Evolutionary conservation across 2,113 vertebrate species (phyloP).

Genomic region (Toxotes chatareus): DNA sequence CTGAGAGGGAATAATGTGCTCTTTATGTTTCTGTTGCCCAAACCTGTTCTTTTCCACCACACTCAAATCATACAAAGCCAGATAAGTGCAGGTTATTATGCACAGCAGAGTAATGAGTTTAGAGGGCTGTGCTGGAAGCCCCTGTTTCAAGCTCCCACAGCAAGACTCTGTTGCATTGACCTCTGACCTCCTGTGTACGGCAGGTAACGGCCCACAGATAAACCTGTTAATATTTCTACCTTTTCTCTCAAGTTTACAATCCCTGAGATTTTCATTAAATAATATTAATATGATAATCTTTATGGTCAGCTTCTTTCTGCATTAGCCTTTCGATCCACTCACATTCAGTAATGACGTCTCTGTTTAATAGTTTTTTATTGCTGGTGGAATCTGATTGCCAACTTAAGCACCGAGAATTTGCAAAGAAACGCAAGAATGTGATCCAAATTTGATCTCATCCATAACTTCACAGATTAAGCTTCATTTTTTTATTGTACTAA

Average conservation of each 20-base stretch:
- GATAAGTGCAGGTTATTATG: not conserved
- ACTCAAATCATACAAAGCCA: not conserved
- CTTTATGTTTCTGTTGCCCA: not conserved
- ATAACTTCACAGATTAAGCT: not conserved
- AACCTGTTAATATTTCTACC: no score
- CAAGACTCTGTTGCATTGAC: not conserved
- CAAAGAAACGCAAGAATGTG: not conserved
- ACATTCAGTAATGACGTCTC: not conserved
- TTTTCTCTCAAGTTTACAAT: not conserved
- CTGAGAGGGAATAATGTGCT: not conserved
- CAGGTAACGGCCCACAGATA: not conserved
- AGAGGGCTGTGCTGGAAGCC: not conserved
- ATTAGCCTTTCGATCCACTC: not conserved
- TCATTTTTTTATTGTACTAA: not conserved
- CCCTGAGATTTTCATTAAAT: not conserved
- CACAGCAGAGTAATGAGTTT: constrained; percentile 4
- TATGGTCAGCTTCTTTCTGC: not conserved
- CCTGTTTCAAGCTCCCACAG: not conserved
- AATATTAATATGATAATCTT: not conserved
- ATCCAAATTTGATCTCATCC: not conserved
- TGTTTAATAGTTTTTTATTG: not conserved
- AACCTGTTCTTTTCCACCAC: not conserved
- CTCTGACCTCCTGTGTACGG: not conserved
- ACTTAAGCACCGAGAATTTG: not conserved
- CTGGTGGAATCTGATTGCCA: not conserved